These are phyloP conservation scores for Dryomyza anilis DNA, from an alignment of 2,888 invertebrate species.

Conservation along the genomic window DNA sequence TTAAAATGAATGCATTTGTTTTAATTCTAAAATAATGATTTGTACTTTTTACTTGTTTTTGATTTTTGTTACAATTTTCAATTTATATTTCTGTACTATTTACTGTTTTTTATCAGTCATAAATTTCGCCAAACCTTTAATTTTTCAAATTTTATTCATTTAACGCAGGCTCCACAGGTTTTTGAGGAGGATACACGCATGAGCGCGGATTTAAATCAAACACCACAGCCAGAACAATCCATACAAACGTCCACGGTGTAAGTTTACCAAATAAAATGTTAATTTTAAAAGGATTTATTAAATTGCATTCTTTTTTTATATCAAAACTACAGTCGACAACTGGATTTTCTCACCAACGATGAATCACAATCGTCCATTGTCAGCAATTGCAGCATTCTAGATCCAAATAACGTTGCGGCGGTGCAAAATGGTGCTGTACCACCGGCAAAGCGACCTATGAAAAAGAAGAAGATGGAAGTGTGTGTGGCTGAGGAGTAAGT, in stretches of 20 bases:
- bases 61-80: no score
- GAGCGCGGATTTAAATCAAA: slow-evolving; percentile 68
- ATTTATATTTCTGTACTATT: no score
- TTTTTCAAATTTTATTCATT: no score
- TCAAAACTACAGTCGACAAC: slow-evolving; percentile 58
- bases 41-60: no score
- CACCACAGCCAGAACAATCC: slow-evolving; percentile 35
- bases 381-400: slow-evolving; percentile 65
- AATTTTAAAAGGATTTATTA: neutral
- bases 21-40: no score
- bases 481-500: slow-evolving; percentile 62
- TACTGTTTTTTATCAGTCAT: no score
- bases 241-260: slow-evolving; percentile 46
- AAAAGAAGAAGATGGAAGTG: slow-evolving; percentile 63
- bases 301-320: no score
- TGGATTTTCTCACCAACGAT: slow-evolving; percentile 61
- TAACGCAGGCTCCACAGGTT: slow-evolving; percentile 62
- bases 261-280: slow-evolving; percentile 30
- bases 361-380: slow-evolving; percentile 85
- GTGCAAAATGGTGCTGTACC: slow-evolving; percentile 40
- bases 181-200: slow-evolving; percentile 78
- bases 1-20: no score
- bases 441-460: slow-evolving; percentile 59
- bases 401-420: slow-evolving; percentile 47
- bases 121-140: no score